A percentile compares a stretch with the other conserved stretches of the same genome.
Evolutionary conservation across 2,113 vertebrate species (phyloP).

Genomic region (Myanophis thanlyinensis): DNA sequence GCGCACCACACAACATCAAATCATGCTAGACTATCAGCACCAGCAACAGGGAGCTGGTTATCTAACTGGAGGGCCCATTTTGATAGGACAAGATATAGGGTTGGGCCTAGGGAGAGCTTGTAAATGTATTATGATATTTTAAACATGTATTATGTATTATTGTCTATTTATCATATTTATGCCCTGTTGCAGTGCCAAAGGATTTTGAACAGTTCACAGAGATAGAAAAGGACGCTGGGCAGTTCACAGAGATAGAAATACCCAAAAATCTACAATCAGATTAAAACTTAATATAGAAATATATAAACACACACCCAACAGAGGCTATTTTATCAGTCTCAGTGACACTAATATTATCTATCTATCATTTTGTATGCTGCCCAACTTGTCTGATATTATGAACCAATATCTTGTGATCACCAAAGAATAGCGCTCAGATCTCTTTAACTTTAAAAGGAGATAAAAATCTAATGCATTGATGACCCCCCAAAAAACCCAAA

Average conservation of each 20-base stretch:
- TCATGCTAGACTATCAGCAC: background rate
- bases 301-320: background rate
- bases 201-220: too few relatives aligned
- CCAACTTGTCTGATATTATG: background rate
- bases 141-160: too few relatives aligned
- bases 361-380: background rate
- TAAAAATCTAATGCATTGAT: background rate
- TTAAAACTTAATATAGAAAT: background rate
- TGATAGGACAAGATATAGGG: background rate
- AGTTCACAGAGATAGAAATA: background rate
- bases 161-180: background rate
- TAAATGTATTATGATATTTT: background rate
- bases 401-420: constrained; percentile 19
- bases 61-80: background rate
- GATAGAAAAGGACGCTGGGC: background rate
- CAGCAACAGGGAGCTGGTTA: background rate
- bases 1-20: background rate
- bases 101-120: background rate
- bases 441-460: constrained; percentile 20
- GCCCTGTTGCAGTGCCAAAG: background rate
- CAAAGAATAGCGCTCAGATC: constrained; percentile 26
- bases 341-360: background rate
- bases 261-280: background rate
- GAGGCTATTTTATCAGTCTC: background rate
- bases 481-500: background rate